Conservation (phyloP, 2,888 invertebrate species). For the Drosophila peninsularis region DNA sequence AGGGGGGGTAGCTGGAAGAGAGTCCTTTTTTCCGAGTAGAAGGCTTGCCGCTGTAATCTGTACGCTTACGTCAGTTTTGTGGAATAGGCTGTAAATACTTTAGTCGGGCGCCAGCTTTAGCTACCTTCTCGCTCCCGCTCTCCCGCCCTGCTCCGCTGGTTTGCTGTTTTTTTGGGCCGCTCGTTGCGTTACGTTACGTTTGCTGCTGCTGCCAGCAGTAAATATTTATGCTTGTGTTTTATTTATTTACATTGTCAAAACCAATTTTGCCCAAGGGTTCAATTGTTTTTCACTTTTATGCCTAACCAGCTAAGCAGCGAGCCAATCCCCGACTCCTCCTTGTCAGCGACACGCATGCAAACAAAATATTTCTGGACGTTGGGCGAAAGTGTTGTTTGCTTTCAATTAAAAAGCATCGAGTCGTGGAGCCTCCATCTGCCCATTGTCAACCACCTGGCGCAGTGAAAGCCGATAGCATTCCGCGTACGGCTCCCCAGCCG, state of each 20-base stretch:
- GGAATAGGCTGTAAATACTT: slow-evolving; percentile 45
- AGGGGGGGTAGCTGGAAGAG: neutral
- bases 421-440: neutral
- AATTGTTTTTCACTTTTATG: slow-evolving; percentile 80
- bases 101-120: slow-evolving; percentile 34
- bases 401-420: slow-evolving; percentile 71
- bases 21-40: slow-evolving; percentile 23
- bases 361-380: slow-evolving; percentile 41
- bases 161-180: slow-evolving; percentile 1
- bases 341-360: slow-evolving; percentile 77
- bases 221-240: slow-evolving; percentile 81
- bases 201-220: slow-evolving; percentile 71
- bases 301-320: slow-evolving; percentile 21
- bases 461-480: slow-evolving; percentile 4
- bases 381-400: slow-evolving; percentile 70
- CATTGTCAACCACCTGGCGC: slow-evolving; percentile 29
- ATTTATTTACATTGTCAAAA: slow-evolving; percentile 81
- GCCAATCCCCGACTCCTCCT: neutral
- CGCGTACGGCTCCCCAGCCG: slow-evolving; percentile 51
- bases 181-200: slow-evolving; percentile 27
- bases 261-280: slow-evolving; percentile 81
- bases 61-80: slow-evolving; percentile 62
- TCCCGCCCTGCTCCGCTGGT: neutral
- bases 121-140: neutral
- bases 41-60: slow-evolving; percentile 64